Conservation (phyloP, 2,797 vertebrate species). For the Pseudochromis fuscus region DNA sequence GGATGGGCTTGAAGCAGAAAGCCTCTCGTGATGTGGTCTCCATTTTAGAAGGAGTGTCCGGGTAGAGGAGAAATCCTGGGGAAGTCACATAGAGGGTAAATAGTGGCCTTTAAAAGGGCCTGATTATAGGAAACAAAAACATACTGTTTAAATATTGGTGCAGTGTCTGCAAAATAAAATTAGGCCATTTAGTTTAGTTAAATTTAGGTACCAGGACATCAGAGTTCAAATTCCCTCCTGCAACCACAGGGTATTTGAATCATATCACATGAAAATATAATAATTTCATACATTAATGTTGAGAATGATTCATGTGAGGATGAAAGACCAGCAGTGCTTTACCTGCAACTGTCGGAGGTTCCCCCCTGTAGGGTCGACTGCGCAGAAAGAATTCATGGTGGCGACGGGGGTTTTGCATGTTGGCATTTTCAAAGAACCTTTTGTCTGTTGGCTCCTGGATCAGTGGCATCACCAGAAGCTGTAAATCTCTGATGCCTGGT, state of each 20-base stretch:
- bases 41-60: constrained; percentile 78
- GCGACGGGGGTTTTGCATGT: constrained; percentile 25
- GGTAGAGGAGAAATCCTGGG: constrained; percentile 79
- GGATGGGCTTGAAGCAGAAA: constrained; percentile 65
- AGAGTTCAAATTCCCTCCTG: background rate
- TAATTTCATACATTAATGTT: background rate
- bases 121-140: background rate
- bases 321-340: constrained; percentile 19
- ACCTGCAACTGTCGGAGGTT: constrained; percentile 82
- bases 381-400: constrained; percentile 60
- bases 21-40: constrained; percentile 80
- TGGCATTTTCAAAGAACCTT: constrained; percentile 67
- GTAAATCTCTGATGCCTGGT: constrained; percentile 8
- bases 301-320: background rate
- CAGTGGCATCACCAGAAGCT: constrained; percentile 34
- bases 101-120: background rate
- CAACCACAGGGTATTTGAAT: background rate
- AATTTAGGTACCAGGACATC: background rate
- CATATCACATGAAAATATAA: background rate
- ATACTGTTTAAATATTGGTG: background rate
- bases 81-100: constrained; percentile 1
- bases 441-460: constrained; percentile 29
- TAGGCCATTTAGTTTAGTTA: no score
- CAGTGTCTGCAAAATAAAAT: background rate
- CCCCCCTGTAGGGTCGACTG: constrained; percentile 70